phyloP scores from a whole-genome alignment of 2,888 invertebrate genomes.

The Latrodectus elegans region DNA sequence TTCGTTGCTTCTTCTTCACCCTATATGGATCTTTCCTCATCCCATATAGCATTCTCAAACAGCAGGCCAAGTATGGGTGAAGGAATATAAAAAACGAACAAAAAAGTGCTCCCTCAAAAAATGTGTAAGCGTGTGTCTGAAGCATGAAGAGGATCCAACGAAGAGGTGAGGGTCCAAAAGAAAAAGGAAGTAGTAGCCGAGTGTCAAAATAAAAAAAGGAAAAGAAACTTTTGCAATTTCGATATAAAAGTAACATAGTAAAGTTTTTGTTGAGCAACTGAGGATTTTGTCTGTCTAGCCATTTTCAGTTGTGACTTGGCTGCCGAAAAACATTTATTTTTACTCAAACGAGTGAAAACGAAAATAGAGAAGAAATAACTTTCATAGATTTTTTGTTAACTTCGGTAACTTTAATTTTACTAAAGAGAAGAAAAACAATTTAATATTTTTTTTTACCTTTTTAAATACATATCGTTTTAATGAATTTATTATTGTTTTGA shows the following conservation, averaged over 20 bases:
- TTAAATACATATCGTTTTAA: no score
- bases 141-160: background rate
- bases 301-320: no score
- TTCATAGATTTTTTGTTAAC: no score
- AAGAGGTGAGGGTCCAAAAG: background rate
- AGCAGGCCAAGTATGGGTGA: slow-evolving; percentile 13
- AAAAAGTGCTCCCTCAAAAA: slow-evolving; percentile 30
- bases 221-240: background rate
- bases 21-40: background rate
- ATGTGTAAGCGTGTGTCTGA: slow-evolving; percentile 10
- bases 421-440: no score
- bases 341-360: no score
- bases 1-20: slow-evolving; percentile 7
- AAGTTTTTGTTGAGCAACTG: no score
- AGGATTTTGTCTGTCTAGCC: no score
- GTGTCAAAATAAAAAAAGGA: background rate
- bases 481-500: no score
- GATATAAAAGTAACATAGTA: background rate
- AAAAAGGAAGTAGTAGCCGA: slow-evolving; percentile 9
- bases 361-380: no score
- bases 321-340: no score
- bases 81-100: slow-evolving; percentile 21
- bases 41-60: slow-evolving; percentile 48
- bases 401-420: no score
- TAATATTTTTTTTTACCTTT: no score